Evolutionary conservation across 2,113 vertebrate species (phyloP).

Genomic region (Camelus dromedarius): DNA sequence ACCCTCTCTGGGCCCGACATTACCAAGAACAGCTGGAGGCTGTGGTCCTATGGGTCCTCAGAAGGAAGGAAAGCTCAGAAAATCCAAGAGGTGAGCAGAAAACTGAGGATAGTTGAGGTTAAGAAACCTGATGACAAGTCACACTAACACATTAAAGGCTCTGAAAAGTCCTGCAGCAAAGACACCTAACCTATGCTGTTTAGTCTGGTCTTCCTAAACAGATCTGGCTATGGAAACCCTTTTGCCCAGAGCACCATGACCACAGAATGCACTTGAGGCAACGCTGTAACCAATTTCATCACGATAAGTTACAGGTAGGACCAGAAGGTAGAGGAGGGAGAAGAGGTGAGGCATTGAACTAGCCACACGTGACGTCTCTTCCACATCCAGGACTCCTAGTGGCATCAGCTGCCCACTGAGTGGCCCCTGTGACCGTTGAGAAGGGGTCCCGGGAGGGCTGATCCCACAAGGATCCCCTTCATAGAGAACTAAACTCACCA

Average conservation of each 20-base stretch:
- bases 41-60: neutral
- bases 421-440: neutral
- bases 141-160: neutral
- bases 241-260: neutral
- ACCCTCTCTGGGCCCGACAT: neutral
- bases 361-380: neutral
- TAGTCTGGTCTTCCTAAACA: neutral
- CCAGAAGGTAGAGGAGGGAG: neutral
- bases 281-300: fast-evolving
- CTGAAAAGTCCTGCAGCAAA: neutral
- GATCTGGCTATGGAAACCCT: neutral
- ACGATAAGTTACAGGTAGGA: neutral
- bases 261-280: neutral
- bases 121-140: neutral
- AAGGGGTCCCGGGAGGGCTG: neutral
- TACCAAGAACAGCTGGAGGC: neutral
- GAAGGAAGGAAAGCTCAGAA: neutral
- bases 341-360: neutral
- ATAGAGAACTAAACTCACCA: neutral
- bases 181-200: neutral
- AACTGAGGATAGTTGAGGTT: neutral
- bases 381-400: neutral
- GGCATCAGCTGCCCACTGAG: neutral
- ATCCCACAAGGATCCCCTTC: neutral
- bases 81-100: neutral